phyloP scores from a whole-genome alignment of 2,797 vertebrate species.

The Acrossocheilus fasciatus region DNA sequence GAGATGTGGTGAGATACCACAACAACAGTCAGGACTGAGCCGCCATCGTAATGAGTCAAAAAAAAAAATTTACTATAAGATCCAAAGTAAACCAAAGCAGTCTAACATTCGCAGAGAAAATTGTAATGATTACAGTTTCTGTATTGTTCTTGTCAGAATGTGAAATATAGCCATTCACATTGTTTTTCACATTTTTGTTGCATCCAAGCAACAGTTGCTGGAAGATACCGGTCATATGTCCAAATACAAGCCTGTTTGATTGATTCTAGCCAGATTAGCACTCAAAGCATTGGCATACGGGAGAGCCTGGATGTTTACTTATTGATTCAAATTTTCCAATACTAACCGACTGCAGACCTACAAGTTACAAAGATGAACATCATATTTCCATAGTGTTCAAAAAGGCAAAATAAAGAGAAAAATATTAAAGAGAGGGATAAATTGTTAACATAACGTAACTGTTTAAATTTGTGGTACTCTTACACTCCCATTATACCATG shows the following conservation, averaged over 20 bases:
- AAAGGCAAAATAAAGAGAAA: not conserved
- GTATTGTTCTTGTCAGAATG: not conserved
- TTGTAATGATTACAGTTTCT: not conserved
- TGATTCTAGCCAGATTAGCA: not conserved
- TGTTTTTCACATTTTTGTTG: not conserved
- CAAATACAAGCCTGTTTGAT: not conserved
- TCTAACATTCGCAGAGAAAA: not conserved
- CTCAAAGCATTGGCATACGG: not conserved
- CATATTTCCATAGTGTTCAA: not conserved
- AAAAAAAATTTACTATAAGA: not conserved
- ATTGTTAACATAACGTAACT: not conserved
- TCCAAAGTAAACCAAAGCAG: not conserved
- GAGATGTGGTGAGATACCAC: not conserved
- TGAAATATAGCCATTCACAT: not conserved
- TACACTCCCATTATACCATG: not conserved
- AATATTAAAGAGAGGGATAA: not conserved
- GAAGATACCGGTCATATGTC: not conserved
- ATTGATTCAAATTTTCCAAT: not conserved
- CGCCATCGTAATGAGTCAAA: not conserved
- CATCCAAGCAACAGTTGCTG: not conserved
- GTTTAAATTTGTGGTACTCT: not conserved
- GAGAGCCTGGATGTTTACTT: constrained; percentile 11
- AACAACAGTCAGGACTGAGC: constrained; percentile 10
- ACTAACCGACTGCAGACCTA: not conserved
- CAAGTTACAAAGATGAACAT: not conserved